phyloP scores from a whole-genome alignment of 2,113 vertebrate species.

The Brachyhypopomus gauderio region DNA sequence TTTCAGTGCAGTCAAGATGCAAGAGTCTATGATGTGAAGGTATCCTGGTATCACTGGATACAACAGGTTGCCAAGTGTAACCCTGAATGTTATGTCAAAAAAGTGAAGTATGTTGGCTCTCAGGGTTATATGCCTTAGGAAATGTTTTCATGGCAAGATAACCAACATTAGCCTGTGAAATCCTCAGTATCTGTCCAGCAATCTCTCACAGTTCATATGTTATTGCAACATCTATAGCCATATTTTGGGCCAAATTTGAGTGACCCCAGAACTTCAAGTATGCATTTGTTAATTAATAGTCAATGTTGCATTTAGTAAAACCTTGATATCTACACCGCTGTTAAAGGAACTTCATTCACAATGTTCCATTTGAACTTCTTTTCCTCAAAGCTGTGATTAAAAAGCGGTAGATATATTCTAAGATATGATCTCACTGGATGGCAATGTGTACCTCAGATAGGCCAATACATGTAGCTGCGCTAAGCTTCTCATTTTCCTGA shows the following conservation, averaged over 20 bases:
- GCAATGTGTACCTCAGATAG: conserved; percentile 15
- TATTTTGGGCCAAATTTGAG: neutral
- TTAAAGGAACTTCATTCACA: neutral
- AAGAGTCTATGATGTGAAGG: too few species aligned
- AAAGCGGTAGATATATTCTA: neutral
- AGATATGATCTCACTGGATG: conserved; percentile 12
- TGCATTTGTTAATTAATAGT: too few species aligned
- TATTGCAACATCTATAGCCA: neutral
- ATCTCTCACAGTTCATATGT: neutral
- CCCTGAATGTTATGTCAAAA: too few species aligned
- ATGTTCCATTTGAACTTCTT: neutral
- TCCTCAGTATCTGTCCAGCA: neutral
- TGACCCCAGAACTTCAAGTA: neutral
- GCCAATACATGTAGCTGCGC: conserved; percentile 6
- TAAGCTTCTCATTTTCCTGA: conserved; percentile 16
- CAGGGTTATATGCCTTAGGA: too few species aligned
- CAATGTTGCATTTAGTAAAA: too few species aligned
- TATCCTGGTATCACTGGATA: too few species aligned
- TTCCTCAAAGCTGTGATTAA: neutral
- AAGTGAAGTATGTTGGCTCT: too few species aligned
- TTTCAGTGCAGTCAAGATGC: too few species aligned
- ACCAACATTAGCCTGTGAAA: neutral
- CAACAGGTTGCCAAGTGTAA: too few species aligned
- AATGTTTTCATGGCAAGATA: too few species aligned
- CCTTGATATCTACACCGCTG: neutral